Conservation (phyloP, 1,140 invertebrate genomes). For the Berghia stephanieae region DNA sequence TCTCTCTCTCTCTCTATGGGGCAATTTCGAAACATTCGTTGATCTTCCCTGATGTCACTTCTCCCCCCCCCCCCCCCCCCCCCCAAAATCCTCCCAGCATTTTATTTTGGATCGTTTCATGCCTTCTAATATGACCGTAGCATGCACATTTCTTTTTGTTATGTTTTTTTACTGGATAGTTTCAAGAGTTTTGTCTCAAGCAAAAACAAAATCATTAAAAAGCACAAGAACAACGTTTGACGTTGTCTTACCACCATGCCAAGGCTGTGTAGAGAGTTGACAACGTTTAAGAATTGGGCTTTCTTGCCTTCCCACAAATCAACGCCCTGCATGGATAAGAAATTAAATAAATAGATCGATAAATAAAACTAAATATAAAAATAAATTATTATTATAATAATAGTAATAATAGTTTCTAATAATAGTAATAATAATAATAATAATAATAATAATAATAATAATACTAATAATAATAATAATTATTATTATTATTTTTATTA, state of each 20-base stretch:
- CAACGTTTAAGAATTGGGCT: slow-evolving; percentile 61
- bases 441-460: background rate
- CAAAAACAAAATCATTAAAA: background rate
- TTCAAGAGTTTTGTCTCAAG: no score
- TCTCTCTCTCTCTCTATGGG: background rate
- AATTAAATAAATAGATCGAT: no score
- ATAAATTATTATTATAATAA: no score
- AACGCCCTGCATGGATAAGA: background rate
- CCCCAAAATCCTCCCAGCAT: background rate
- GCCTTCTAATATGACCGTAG: background rate
- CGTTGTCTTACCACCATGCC: slow-evolving; percentile 56
- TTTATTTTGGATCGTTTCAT: background rate
- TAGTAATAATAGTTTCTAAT: background rate
- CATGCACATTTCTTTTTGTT: background rate
- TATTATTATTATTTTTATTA: background rate
- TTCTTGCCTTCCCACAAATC: slow-evolving; percentile 54
- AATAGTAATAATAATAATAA: background rate
- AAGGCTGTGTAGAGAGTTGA: slow-evolving; percentile 61
- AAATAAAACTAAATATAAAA: no score
- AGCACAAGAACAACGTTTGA: background rate
- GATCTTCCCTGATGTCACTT: background rate
- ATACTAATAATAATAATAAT: background rate
- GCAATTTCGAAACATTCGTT: background rate
- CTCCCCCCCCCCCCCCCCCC: background rate
- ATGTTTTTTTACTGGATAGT: background rate